These are phyloP conservation scores for Microplitis demolitor DNA, from an alignment of 1,140 invertebrate species.

Conservation along the genomic window DNA sequence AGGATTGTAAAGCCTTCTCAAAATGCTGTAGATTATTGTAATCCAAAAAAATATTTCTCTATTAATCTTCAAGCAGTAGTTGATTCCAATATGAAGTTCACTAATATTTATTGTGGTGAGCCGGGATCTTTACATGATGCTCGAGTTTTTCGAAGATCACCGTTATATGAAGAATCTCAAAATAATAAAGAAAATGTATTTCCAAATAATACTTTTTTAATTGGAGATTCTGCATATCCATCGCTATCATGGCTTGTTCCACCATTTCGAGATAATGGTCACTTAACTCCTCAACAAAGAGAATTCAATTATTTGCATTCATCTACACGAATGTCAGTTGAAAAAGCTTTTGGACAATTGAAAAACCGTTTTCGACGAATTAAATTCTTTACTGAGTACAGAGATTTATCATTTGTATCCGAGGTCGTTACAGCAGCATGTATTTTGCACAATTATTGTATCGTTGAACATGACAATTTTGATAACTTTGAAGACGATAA, in stretches of 20 bases:
- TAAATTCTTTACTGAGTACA: constrained; percentile 16
- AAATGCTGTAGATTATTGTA: constrained; percentile 25
- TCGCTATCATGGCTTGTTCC: constrained; percentile 19
- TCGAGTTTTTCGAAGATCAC: constrained; percentile 10
- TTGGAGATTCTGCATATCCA: constrained; percentile 26
- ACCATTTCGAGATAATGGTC: constrained; percentile 21
- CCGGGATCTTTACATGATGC: constrained; percentile 16
- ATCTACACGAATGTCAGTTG: constrained; percentile 13
- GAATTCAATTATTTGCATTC: constrained; percentile 25
- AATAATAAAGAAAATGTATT: not conserved
- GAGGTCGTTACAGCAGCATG: not conserved
- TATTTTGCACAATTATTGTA: constrained; percentile 20
- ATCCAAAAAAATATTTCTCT: constrained; percentile 30
- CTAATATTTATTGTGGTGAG: constrained; percentile 22
- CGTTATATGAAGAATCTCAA: not conserved
- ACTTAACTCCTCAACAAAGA: constrained; percentile 12
- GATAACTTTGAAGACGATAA: not conserved
- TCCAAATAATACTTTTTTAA: constrained; percentile 20
- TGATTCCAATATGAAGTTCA: constrained; percentile 24
- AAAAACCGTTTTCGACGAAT: constrained; percentile 14
- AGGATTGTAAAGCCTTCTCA: constrained; percentile 29
- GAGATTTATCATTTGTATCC: not conserved
- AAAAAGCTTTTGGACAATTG: constrained; percentile 12
- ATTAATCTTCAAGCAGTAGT: constrained; percentile 24
- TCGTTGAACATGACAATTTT: not conserved